Base-by-base conservation (phyloP, 2,113 vertebrate genomes). In the Myotis yumanensis region DNA sequence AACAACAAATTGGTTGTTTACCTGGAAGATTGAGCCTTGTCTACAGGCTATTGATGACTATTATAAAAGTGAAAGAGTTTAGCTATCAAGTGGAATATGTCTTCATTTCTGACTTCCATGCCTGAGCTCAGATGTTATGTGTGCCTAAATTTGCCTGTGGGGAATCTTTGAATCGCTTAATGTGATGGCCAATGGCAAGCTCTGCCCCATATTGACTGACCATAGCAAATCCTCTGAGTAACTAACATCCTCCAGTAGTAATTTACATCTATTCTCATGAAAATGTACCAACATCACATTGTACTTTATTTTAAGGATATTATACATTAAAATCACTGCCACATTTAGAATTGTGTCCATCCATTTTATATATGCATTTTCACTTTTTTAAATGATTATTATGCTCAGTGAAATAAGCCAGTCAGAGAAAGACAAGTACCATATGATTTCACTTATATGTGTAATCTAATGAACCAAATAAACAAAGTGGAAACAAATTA, bases 1-100 rank as follows among this genome's bases (percentile, higher is more conserved):
- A 46, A 93, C 12, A 93, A 54, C 32, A 87, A 92, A 96, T 76
- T 84, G 25, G 30, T 79, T 92, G 37, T 94, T 95, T 95, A 87
- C 15, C 25, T 81, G 76, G 6, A 16, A 57, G 22, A 23, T 57
- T 40, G 40, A 90, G 11, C 8, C n/a, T 86, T 76, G n/a, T 92
- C 57, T 88, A 52, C 2, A 91, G 14, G 37, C 51, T 64, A 72
- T 43, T 71, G 62, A 68, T 95, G 66, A 64, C 23, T 64, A 91
- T 80, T 94, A 32, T 66, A 66, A 76, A 92, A 75, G 89, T 28
- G 40, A 80, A 86, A 75, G 25, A 88, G 62, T 69, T 87, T n/a
- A 94, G 22, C 43, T 18, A 23, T 81, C 30, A 18, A 57, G 22
- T 93, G 35, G 59, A 87, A 77, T 81, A 22, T 89, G 40, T 93